These are phyloP conservation scores for Anabacerthia variegaticeps DNA, from an alignment of 2,797 vertebrate genomes.

Conservation along the genomic window DNA sequence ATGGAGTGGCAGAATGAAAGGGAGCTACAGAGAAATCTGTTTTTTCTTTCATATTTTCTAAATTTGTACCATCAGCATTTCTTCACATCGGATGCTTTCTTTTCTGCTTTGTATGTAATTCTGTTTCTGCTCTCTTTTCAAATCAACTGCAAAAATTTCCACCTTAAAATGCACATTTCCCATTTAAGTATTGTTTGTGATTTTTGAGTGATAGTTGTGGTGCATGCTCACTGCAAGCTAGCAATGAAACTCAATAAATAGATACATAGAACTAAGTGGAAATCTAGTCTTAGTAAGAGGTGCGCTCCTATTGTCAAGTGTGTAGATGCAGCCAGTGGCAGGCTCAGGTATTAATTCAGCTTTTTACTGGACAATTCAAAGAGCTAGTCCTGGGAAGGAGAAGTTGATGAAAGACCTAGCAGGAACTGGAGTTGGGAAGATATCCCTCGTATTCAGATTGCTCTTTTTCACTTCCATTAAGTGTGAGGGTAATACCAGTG, in stretches of 20 bases:
- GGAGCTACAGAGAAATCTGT: background rate
- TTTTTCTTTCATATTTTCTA: background rate
- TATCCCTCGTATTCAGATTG: background rate
- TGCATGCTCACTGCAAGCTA: background rate
- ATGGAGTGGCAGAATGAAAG: background rate
- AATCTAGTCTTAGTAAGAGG: background rate
- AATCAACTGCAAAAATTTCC: background rate
- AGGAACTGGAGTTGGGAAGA: background rate
- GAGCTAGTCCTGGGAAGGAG: background rate
- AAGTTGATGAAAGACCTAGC: background rate
- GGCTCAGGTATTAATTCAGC: background rate
- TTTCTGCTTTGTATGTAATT: background rate
- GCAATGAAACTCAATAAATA: background rate
- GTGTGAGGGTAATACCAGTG: background rate
- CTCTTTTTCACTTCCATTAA: background rate
- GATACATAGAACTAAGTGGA: background rate
- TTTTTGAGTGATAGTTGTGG: background rate
- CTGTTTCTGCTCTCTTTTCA: background rate
- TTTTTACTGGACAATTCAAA: background rate
- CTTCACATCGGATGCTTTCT: background rate
- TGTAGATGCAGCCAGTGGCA: background rate
- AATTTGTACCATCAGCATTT: background rate
- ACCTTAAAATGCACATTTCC: background rate
- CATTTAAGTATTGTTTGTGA: background rate
- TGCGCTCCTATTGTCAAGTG: background rate